Conservation (phyloP, 1,140 invertebrate species). For the Lordiphosa stackelbergi region DNA sequence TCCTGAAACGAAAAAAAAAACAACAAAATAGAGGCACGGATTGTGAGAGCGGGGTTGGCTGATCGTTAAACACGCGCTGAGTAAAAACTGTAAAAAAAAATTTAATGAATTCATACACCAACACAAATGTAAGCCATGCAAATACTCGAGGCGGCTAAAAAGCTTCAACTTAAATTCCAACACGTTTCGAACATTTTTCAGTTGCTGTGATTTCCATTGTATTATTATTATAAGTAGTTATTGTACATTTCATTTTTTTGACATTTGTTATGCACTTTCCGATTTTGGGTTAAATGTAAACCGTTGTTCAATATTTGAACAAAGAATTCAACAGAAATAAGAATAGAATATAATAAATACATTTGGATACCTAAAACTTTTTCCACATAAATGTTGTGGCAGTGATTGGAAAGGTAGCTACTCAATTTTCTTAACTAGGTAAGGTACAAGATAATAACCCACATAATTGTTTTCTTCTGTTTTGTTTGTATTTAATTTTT, state of each 20-base stretch:
- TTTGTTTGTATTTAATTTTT: too few relatives aligned
- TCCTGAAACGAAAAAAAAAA: conserved; percentile 21
- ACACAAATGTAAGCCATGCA: conserved; percentile 60
- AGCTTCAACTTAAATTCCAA: conserved; percentile 60
- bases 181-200: conserved; percentile 52
- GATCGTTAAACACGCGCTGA: too few relatives aligned
- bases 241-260: conserved; percentile 3
- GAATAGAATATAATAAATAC: too few relatives aligned
- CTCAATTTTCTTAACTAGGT: too few relatives aligned
- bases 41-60: too few relatives aligned
- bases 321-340: too few relatives aligned
- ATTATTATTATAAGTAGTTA: conserved; percentile 7
- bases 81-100: conserved; percentile 17
- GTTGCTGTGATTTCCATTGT: conserved; percentile 35
- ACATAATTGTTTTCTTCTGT: too few relatives aligned
- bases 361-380: too few relatives aligned
- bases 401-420: too few relatives aligned
- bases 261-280: conserved; percentile 9
- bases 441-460: too few relatives aligned
- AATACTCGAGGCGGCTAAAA: conserved; percentile 45
- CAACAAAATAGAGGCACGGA: conserved; percentile 1
- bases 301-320: too few relatives aligned
- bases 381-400: too few relatives aligned
- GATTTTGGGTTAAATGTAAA: conserved; percentile 4
- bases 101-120: conserved; percentile 28